Conservation (phyloP, 2,888 invertebrate genomes). For the Aricia artaxerxes region DNA sequence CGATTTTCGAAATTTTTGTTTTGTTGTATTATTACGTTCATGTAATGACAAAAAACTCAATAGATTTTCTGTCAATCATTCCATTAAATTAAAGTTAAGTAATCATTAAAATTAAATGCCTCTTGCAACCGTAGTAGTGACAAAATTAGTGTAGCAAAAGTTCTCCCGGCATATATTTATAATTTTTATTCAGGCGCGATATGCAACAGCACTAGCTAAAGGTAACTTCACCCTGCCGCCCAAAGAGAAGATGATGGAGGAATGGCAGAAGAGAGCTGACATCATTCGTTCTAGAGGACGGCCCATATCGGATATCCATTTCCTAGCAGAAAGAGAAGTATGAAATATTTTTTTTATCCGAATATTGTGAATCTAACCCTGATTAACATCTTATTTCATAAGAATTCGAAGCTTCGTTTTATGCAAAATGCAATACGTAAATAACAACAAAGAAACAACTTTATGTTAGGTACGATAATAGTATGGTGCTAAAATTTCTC, state of each 20-base stretch:
- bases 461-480: too few species aligned
- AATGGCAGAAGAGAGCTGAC: constrained; percentile 61
- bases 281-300: constrained; percentile 51
- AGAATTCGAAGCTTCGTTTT: not conserved
- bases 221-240: constrained; percentile 68
- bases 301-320: constrained; percentile 60
- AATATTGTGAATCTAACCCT: not conserved
- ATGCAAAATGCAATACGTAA: too few species aligned
- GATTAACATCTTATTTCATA: not conserved
- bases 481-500: too few species aligned
- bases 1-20: too few species aligned
- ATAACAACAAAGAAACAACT: too few species aligned
- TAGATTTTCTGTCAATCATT: too few species aligned
- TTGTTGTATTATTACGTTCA: too few species aligned
- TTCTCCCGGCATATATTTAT: not conserved
- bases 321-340: constrained; percentile 66
- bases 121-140: too few species aligned
- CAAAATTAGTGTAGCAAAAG: not conserved
- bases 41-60: too few species aligned
- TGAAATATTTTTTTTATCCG: constrained; percentile 18
- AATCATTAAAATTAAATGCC: too few species aligned
- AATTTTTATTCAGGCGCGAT: constrained; percentile 58
- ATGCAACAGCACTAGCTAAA: constrained; percentile 60
- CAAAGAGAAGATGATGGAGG: constrained; percentile 62
- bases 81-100: too few species aligned